phyloP scores from a whole-genome alignment of 2,797 vertebrate species.

The Myripristis murdjan region DNA sequence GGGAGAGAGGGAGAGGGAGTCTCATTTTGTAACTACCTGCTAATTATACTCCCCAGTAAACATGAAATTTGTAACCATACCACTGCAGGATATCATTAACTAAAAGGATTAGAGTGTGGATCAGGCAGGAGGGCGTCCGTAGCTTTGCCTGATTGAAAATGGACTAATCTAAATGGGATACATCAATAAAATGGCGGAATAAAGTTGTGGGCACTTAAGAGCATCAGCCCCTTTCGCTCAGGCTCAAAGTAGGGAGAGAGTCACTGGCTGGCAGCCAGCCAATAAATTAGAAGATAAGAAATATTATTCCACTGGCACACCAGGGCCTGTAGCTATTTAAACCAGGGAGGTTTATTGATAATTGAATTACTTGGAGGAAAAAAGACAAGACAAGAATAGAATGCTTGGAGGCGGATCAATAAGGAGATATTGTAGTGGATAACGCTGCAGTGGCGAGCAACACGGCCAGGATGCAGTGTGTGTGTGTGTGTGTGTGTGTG shows the following conservation, averaged over 20 bases:
- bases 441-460: slow-evolving; percentile 49
- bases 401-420: slow-evolving; percentile 78
- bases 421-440: slow-evolving; percentile 67
- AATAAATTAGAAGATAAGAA: slow-evolving; percentile 85
- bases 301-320: slow-evolving; percentile 83
- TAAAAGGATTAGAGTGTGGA: slow-evolving; percentile 89
- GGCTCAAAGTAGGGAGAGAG: slow-evolving; percentile 79
- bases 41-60: slow-evolving; percentile 89
- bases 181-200: slow-evolving; percentile 88
- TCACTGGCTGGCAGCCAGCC: slow-evolving; percentile 81
- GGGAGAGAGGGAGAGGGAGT: slow-evolving; percentile 1
- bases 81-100: slow-evolving; percentile 87
- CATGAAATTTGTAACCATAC: slow-evolving; percentile 84
- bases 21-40: slow-evolving; percentile 72
- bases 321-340: slow-evolving; percentile 78
- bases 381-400: slow-evolving; percentile 81
- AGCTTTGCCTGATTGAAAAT: slow-evolving; percentile 84
- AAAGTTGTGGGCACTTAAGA: slow-evolving; percentile 90
- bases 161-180: slow-evolving; percentile 90
- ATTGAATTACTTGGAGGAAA: slow-evolving; percentile 80
- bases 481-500: slow-evolving; percentile 7
- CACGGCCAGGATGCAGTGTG: slow-evolving; percentile 25
- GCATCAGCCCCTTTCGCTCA: slow-evolving; percentile 81
- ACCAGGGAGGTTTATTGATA: slow-evolving; percentile 82
- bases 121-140: slow-evolving; percentile 72